Percentiles rank a stretch among this genome's conserved stretches.
phyloP scores from a whole-genome alignment of 2,797 vertebrate species.

The Geotrypetes seraphini region DNA sequence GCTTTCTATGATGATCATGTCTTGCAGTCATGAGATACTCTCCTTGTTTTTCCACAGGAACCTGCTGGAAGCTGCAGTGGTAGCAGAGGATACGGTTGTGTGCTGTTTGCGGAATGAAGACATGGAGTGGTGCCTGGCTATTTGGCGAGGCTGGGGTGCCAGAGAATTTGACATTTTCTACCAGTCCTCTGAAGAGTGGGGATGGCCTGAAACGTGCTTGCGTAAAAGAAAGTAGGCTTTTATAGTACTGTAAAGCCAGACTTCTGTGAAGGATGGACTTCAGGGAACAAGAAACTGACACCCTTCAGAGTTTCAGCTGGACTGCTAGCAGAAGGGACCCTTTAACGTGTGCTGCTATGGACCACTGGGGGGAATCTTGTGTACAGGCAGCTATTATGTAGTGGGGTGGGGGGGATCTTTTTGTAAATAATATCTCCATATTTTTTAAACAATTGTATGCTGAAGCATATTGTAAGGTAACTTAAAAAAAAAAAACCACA shows the following conservation, averaged over 20 bases:
- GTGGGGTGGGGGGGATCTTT: too few species aligned
- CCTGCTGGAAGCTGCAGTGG: constrained; percentile 67
- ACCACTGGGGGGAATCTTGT: neutral
- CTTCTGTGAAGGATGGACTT: constrained; percentile 7
- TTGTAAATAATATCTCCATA: too few species aligned
- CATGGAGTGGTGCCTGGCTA: constrained; percentile 76
- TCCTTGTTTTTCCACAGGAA: constrained; percentile 45
- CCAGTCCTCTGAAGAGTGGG: constrained; percentile 80
- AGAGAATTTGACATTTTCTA: constrained; percentile 84
- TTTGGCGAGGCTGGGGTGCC: constrained; percentile 87
- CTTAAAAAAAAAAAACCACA: too few species aligned
- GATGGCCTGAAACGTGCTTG: constrained; percentile 69
- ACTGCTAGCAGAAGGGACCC: fast-evolving
- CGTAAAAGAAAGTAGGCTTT: constrained; percentile 76
- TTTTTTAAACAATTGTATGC: too few species aligned
- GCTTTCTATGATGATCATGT: too few species aligned
- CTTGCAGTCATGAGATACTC: constrained; percentile 14
- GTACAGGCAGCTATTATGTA: too few species aligned
- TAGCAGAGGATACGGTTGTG: constrained; percentile 79
- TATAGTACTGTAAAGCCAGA: constrained; percentile 22
- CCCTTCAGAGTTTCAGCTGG: constrained; percentile 16
- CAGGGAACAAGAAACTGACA: neutral
- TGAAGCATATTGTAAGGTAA: too few species aligned
- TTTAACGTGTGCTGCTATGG: constrained; percentile 25
- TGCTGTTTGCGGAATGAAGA: constrained; percentile 74